Base-by-base conservation (phyloP, 2,888 invertebrate species). In the Sturmia bella region DNA sequence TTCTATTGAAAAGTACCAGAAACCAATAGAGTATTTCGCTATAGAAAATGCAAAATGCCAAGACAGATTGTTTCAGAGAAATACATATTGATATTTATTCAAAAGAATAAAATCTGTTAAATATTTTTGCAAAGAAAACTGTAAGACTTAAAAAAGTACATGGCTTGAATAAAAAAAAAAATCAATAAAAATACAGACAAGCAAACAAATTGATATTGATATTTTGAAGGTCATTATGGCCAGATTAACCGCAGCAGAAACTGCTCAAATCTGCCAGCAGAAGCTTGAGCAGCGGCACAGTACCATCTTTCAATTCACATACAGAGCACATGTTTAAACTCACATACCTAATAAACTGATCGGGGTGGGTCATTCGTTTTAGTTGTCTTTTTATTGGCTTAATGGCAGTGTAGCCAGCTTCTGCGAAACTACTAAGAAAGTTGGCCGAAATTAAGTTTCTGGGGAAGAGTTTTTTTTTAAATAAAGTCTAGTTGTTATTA, bases 201-300 rank as follows among this genome's bases (percentile, higher is more conserved):
- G 21, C 19, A 21, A 2, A 59, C 48, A 37, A 75, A 78, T 39
- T 45, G 54, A 75, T 72, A 74, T 68, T 83, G 57, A 56, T 50
- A 69, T 78, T 82, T 80, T 84, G 84, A 84, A 84, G 84, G 84
- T 84, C 83, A 78, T 61, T 73, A 41, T 32, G 45, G 66, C 66
- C 27, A 73, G 64, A 82, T 82, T 82, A 80, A 70, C 64, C 79
- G 45, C 73, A 69, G 61, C 32, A 4, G 27, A 27, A 27, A 6
- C 3, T 27, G 27, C 27, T 27, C 3, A 4, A 3, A 27, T 27
- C 3, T 6, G 27, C 27, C 3, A 61, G 37, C 52, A 13, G 41
- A 27, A 43, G 39, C 17, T 3, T 5, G 12, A 17, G 13, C 59
- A 48, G 41, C 78, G 72, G 68, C 15, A 3, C 63, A 48, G 12